Base-by-base conservation (phyloP, 1,140 invertebrate species). In the Mizuhopecten yessoensis region DNA sequence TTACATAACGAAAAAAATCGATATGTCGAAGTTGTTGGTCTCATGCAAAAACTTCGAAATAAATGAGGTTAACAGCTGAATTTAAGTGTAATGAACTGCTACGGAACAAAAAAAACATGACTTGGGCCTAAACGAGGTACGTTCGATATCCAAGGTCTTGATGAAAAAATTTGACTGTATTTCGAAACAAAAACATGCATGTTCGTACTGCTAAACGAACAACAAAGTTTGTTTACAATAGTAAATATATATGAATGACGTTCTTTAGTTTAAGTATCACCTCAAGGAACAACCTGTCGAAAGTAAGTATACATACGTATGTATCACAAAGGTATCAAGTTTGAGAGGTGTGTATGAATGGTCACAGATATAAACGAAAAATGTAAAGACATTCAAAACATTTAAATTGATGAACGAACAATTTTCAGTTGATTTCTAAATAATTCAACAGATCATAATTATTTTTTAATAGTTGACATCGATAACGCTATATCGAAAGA, bases 171-270 rank as follows among this genome's bases (percentile, higher is more conserved):
- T 75, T 29, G 15, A 17, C 29, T 17, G 57, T 75, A 29, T 29
- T 75, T 75, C 23, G 57, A 75, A 75, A 29, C 29, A 75, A 75
- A 29, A 75, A 29, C n/a, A 75, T 29, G 29, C 29, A 75, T 75
- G 23, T 75, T 75, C 20, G 57, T 75, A 75, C n/a, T 75, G 20
- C 29, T 3, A 29, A 29, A 7, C n/a, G 23, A 75, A 75, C n/a
- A 75, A 5, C n/a, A n/a, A 75, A 29, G 5, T 75, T 5, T 75
- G 57, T 75, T 23, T 75, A 9, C 9, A n/a, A 75, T 75, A 75
- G 57, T 75, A 75, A 75, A 75, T 75, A 75, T 75, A 75, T n/a
- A 75, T 75, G 57, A 45, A 75, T 75, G 7, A 75, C 57, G 57
- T 75, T 75, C 57, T 75, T 75, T 75, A 75, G 57, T 75, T 75